A percentile compares a stretch with the other conserved stretches of the same genome.
phyloP scores from a whole-genome alignment of 2,888 invertebrate genomes.

The Drosophila limbata region DNA sequence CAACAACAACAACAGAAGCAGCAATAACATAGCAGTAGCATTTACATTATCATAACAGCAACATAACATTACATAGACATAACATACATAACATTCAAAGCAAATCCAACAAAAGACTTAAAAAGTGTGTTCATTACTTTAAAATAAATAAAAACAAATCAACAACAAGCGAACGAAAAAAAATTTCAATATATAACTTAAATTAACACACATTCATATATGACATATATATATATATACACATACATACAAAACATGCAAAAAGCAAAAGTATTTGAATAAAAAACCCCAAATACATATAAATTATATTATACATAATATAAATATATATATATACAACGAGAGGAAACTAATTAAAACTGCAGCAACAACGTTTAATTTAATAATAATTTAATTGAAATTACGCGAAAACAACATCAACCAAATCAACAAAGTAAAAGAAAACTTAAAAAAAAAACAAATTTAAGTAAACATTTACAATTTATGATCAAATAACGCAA shows the following conservation, averaged over 20 bases:
- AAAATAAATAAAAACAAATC: conserved; percentile 48
- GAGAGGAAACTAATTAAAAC: conserved; percentile 37
- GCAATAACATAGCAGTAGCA: conserved; percentile 37
- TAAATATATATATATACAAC: conserved; percentile 38
- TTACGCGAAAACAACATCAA: conserved; percentile 34
- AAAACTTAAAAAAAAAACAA: neutral
- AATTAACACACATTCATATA: conserved; percentile 29
- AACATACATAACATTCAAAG: conserved; percentile 48
- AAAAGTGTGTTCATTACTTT: conserved; percentile 78
- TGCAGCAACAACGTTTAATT: conserved; percentile 37
- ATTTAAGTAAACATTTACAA: conserved; percentile 28
- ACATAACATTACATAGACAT: conserved; percentile 20
- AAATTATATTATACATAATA: conserved; percentile 30
- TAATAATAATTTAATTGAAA: conserved; percentile 32
- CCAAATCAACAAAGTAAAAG: conserved; percentile 43
- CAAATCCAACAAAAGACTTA: conserved; percentile 74
- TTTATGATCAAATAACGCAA: conserved; percentile 66
- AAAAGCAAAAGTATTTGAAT: conserved; percentile 51
- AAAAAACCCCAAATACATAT: conserved; percentile 28
- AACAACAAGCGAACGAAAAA: conserved; percentile 14
- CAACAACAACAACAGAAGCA: conserved; percentile 18
- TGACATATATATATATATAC: conserved; percentile 34
- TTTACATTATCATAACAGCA: conserved; percentile 35
- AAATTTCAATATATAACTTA: conserved; percentile 28
- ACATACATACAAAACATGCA: conserved; percentile 28